Base-by-base conservation (phyloP, 2,113 vertebrate species). In the Ophthalmolycus amberensis region DNA sequence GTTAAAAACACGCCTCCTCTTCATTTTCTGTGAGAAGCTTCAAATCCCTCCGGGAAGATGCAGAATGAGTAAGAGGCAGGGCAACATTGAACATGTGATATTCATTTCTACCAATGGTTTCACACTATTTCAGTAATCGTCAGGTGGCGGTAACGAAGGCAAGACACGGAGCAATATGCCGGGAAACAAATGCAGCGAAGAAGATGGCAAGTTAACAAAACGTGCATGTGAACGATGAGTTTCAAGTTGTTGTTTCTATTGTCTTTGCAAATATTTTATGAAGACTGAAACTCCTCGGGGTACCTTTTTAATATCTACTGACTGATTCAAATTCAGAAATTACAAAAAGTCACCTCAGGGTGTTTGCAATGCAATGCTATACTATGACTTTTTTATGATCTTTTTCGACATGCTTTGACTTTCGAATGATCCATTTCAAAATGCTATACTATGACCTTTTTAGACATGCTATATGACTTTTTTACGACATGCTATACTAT, bases 11-110 rank as follows among this genome's bases (percentile, higher is more conserved):
- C 6, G 7, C 37, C 34, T 80, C 9, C 9, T 10, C n/a, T 67
- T 75, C 37, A 56, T 27, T 75, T 81, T 73, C 15, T 44, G 0
- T 78, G 9, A 63, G 46, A 65, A 15, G 25, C 25, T 25, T 25
- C 25, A 25, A 25, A 25, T 25, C 25, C 25, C 25, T 25, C 25
- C 25, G 25, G 25, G 25, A 25, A 25, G 25, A 25, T 25, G 25
- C 25, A 25, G 25, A 25, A 25, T 25, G 25, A 25, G 25, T 25
- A 25, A 25, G 25, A 25, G 25, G 25, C 25, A 25, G 25, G 25
- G 25, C 25, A 25, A 25, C 25, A 25, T 25, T 25, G 25, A 25
- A 25, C 25, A 25, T 25, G 25, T 25, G 25, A 1, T 15, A 63
- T 20, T 37, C 60, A 37, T 63, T 34, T 22, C 62, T 25, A 22